These are phyloP conservation scores for Empidonax alnorum DNA, from an alignment of 2,113 vertebrate species.

Conservation along the genomic window DNA sequence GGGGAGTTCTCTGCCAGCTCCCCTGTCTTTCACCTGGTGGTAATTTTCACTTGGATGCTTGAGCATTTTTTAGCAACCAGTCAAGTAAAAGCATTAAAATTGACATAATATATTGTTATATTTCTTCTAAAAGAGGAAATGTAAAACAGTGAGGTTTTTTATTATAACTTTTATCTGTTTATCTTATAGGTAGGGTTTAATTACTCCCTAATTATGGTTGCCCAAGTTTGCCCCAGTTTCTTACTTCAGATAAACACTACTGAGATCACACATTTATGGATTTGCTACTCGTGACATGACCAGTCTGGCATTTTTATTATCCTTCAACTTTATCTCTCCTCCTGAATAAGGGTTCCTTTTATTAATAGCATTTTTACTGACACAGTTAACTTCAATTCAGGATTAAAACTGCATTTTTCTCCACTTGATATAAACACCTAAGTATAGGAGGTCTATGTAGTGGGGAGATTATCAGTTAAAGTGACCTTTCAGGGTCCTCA, in stretches of 20 bases:
- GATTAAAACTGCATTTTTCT: conserved; percentile 5
- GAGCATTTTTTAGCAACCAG: neutral
- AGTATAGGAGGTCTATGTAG: neutral
- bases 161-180: neutral
- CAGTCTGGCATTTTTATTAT: conserved; percentile 23
- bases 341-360: neutral
- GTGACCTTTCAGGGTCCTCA: neutral
- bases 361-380: neutral
- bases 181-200: conserved; percentile 1
- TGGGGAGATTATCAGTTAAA: neutral
- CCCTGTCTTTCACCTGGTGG: neutral
- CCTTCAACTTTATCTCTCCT: neutral
- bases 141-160: neutral
- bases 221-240: neutral
- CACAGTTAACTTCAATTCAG: neutral
- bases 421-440: neutral
- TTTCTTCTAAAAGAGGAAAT: conserved; percentile 7
- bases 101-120: neutral
- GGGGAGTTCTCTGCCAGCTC: neutral
- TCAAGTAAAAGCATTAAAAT: neutral
- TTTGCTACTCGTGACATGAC: neutral
- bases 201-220: conserved; percentile 20
- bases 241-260: neutral
- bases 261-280: neutral
- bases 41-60: neutral